These are phyloP conservation scores for Pinctada fucata DNA, from an alignment of 2,888 invertebrate species.

Conservation along the genomic window DNA sequence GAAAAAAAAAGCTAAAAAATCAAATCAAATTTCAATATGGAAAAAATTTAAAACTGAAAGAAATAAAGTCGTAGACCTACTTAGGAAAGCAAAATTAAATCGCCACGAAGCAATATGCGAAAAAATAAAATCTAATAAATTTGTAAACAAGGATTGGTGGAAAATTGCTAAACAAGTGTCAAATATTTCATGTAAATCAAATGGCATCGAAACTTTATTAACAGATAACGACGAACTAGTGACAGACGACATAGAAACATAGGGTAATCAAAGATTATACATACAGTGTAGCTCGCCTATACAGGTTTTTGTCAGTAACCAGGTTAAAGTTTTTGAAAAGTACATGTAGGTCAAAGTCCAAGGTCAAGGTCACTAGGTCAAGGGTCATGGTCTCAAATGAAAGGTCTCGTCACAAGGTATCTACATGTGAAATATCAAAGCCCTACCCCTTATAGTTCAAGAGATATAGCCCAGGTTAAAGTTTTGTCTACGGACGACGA, in stretches of 20 bases:
- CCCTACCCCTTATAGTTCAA: too few relatives aligned
- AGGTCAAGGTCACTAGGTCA: too few relatives aligned
- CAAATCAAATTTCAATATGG: neutral
- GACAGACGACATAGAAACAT: neutral
- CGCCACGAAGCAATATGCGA: neutral
- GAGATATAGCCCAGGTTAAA: too few relatives aligned
- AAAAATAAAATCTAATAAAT: neutral
- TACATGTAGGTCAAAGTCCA: too few relatives aligned
- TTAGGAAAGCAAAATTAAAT: neutral
- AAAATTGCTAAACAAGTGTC: neutral
- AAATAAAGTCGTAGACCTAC: neutral
- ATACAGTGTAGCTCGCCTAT: too few relatives aligned
- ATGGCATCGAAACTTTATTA: slow-evolving; percentile 1
- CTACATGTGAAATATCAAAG: too few relatives aligned
- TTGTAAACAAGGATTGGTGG: neutral
- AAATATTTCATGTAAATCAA: neutral
- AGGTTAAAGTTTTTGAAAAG: too few relatives aligned
- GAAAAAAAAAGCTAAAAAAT: neutral
- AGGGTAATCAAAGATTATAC: too few relatives aligned
- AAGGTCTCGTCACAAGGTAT: too few relatives aligned
- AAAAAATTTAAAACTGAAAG: neutral
- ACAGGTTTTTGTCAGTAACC: too few relatives aligned
- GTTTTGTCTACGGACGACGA: too few relatives aligned
- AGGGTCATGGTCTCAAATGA: too few relatives aligned
- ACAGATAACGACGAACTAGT: neutral